Percentiles rank a stretch among this genome's conserved stretches.
Evolutionary conservation across 2,113 vertebrate genomes (phyloP).

Genomic region (Chamaea fasciata): DNA sequence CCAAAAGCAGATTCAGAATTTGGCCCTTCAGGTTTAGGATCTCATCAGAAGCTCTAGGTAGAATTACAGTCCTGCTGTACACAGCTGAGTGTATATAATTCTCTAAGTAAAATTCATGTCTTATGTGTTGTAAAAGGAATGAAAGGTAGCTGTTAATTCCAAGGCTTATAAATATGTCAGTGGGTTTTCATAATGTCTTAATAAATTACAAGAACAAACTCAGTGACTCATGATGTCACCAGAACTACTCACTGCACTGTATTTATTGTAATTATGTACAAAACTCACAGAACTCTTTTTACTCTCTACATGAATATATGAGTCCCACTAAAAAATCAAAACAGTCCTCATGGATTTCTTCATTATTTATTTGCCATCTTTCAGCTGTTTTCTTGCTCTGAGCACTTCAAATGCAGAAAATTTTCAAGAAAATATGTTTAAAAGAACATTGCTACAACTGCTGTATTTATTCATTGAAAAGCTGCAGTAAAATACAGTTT

Average conservation of each 20-base stretch:
- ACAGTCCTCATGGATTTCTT: neutral
- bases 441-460: neutral
- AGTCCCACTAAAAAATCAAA: neutral
- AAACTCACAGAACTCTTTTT: neutral
- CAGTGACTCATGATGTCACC: slow-evolving; percentile 59
- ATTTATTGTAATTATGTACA: neutral
- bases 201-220: slow-evolving; percentile 66
- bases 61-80: neutral
- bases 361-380: neutral
- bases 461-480: neutral
- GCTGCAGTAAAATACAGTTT: slow-evolving; percentile 18
- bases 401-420: neutral
- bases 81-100: slow-evolving; percentile 16
- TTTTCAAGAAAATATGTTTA: neutral
- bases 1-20: neutral
- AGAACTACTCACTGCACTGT: neutral
- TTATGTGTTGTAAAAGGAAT: slow-evolving; percentile 55
- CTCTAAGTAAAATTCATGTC: slow-evolving; percentile 18
- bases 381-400: neutral
- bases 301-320: neutral
- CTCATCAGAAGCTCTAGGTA: neutral
- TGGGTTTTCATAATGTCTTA: slow-evolving; percentile 68
- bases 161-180: slow-evolving; percentile 72
- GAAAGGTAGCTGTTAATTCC: slow-evolving; percentile 71
- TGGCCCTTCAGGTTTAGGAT: neutral